A percentile compares a stretch with the other conserved stretches of the same genome.
These are phyloP conservation scores for Strix aluco DNA, from an alignment of 2,113 vertebrate genomes.

Conservation along the genomic window DNA sequence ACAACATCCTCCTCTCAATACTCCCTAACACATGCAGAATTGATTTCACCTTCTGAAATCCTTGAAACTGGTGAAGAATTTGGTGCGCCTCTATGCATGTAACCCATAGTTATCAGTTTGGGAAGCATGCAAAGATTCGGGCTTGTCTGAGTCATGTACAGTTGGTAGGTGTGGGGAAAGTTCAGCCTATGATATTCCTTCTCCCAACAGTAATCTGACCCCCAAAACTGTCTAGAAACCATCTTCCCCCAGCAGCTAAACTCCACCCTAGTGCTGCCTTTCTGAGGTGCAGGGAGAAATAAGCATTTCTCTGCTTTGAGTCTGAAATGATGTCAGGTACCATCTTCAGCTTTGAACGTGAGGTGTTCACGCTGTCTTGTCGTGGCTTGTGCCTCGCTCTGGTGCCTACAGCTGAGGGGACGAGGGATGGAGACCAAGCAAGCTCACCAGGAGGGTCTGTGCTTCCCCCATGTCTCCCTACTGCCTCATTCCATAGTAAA, in stretches of 20 bases:
- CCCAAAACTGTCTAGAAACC: background rate
- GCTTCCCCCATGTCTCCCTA: background rate
- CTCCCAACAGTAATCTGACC: background rate
- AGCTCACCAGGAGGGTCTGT: background rate
- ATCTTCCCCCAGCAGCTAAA: background rate
- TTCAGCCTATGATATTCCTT: background rate
- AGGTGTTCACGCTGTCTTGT: background rate
- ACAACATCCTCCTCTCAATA: background rate
- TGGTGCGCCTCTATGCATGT: background rate
- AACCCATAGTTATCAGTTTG: background rate
- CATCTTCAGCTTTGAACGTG: fast-evolving
- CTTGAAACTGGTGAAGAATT: background rate
- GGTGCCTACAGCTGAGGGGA: background rate
- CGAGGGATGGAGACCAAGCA: background rate
- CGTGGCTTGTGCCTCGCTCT: fast-evolving
- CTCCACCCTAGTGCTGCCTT: background rate
- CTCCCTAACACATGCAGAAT: background rate
- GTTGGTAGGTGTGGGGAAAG: background rate
- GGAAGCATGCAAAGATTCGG: fast-evolving
- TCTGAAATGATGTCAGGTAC: background rate
- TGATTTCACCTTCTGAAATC: background rate
- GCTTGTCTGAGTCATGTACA: background rate
- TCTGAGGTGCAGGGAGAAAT: background rate
- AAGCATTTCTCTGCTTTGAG: background rate
- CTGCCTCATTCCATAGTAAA: background rate